These are phyloP conservation scores for Montipora sp. DNA, from an alignment of 64 coral and sea anemone genomes.

Conservation along the genomic window DNA sequence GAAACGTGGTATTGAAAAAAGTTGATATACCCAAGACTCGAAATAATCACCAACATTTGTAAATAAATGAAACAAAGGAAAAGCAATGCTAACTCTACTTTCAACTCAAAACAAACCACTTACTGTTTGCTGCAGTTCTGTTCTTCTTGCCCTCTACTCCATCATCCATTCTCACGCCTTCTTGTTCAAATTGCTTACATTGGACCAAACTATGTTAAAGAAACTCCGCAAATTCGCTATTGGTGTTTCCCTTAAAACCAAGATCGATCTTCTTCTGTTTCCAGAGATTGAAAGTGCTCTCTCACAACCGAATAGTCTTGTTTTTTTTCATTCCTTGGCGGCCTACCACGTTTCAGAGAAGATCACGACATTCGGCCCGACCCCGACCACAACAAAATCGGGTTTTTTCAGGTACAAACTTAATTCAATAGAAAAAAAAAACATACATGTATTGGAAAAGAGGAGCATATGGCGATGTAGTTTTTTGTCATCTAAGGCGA, in stretches of 20 bases:
- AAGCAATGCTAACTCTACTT: background rate
- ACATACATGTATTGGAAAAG: background rate
- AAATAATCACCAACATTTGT: background rate
- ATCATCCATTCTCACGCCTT: background rate
- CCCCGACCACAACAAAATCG: too few species aligned
- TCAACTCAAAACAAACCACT: background rate
- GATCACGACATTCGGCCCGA: too few species aligned
- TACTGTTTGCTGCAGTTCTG: background rate
- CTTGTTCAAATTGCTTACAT: background rate
- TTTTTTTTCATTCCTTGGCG: too few species aligned
- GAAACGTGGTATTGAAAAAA: background rate
- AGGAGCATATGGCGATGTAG: background rate
- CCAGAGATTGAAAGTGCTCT: constrained; percentile 7
- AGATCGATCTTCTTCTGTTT: constrained; percentile 15
- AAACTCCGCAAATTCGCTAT: constrained; percentile 50
- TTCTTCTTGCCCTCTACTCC: background rate
- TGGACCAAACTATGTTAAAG: constrained; percentile 24
- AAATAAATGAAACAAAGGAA: background rate
- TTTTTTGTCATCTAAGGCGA: constrained; percentile 3
- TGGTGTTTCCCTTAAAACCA: constrained; percentile 11
- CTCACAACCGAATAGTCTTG: background rate
- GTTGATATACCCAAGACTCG: background rate
- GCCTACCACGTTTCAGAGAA: too few species aligned
- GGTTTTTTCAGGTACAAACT: too few species aligned
- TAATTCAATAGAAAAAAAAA: too few species aligned